Percentiles rank a stretch among this genome's conserved stretches.
Evolutionary conservation across 1,140 invertebrate genomes (phyloP).

Genomic region (Pomacea maculata): DNA sequence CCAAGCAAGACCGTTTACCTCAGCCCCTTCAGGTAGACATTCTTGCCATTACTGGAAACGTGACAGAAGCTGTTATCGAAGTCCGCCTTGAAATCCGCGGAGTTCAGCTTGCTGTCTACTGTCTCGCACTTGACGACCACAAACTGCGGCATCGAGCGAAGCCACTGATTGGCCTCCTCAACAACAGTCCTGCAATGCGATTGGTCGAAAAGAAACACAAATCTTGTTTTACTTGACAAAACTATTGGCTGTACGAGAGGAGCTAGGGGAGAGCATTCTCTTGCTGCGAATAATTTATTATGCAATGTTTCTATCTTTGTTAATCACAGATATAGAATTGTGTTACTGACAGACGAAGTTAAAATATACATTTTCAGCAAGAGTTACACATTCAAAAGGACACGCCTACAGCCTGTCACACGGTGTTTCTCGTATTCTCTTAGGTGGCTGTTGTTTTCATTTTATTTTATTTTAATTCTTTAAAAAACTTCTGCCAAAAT

Average conservation of each 20-base stretch:
- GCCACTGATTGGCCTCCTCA: slow-evolving; percentile 46
- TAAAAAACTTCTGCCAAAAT: no score
- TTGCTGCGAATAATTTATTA: neutral
- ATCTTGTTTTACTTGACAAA: neutral
- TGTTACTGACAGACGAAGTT: no score
- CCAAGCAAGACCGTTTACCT: slow-evolving; percentile 26
- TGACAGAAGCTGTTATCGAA: slow-evolving; percentile 32
- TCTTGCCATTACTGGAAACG: slow-evolving; percentile 38
- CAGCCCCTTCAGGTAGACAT: slow-evolving; percentile 39
- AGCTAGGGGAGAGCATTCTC: neutral
- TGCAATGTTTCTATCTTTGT: no score
- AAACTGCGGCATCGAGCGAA: slow-evolving; percentile 37
- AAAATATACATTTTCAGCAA: no score
- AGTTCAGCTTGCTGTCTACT: slow-evolving; percentile 32
- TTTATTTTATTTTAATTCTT: no score
- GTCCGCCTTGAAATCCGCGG: slow-evolving; percentile 29
- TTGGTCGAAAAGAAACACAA: neutral
- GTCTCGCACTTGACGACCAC: slow-evolving; percentile 41
- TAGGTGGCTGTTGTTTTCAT: no score
- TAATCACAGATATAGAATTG: no score
- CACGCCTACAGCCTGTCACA: no score
- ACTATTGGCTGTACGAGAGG: neutral
- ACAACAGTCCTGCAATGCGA: slow-evolving; percentile 32
- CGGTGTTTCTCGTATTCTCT: no score
- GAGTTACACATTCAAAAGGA: no score